A percentile compares a stretch with the other conserved stretches of the same genome.
phyloP scores from a whole-genome alignment of 2,113 vertebrate genomes.

The Hyperoodon ampullatus region DNA sequence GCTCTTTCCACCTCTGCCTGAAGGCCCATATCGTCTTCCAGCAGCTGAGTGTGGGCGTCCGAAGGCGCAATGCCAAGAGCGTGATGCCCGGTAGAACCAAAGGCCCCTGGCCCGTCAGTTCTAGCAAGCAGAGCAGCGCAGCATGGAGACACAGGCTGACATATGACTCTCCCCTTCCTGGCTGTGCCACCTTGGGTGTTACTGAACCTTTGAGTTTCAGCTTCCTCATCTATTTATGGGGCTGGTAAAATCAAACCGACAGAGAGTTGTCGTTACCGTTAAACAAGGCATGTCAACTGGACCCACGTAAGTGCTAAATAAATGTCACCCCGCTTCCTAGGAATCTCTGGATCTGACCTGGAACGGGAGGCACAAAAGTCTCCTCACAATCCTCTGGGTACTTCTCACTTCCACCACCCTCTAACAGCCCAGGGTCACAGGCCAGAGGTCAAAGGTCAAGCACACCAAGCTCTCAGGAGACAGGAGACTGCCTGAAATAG shows the following conservation, averaged over 20 bases:
- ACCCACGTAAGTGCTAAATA: background rate
- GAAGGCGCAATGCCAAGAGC: background rate
- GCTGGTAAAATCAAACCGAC: background rate
- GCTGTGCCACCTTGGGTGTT: background rate
- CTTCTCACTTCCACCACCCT: background rate
- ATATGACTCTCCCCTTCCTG: background rate
- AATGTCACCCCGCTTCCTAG: background rate
- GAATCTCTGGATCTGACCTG: background rate
- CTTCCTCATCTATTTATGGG: background rate
- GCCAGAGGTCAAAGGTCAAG: background rate
- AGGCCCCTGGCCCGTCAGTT: too few species aligned
- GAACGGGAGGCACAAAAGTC: background rate
- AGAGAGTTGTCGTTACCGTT: background rate
- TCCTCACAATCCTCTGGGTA: background rate
- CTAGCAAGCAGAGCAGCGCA: fast-evolving
- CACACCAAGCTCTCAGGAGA: background rate
- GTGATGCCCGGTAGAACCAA: background rate
- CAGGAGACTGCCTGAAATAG: background rate
- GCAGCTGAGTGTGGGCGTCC: fast-evolving
- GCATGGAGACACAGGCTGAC: fast-evolving
- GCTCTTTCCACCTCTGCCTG: background rate
- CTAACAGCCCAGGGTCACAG: background rate
- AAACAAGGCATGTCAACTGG: background rate
- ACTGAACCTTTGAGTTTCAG: background rate
- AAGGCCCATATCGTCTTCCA: background rate